Conservation (phyloP, 2,113 vertebrate species). For the Amphiprion percula region DNA sequence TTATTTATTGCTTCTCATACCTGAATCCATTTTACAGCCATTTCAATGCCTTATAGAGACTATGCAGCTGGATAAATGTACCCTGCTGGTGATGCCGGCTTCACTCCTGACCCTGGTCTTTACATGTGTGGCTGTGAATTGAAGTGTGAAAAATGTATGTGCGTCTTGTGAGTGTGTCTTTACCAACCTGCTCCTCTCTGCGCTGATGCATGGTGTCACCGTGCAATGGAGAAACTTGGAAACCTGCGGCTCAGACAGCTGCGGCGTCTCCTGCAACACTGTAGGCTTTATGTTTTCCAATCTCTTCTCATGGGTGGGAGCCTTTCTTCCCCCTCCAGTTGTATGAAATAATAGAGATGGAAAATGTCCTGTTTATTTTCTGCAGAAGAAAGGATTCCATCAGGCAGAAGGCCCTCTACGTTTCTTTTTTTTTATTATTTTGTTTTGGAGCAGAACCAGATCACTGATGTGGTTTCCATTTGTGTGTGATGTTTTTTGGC, state of each 20-base stretch:
- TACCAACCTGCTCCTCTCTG: constrained; percentile 15
- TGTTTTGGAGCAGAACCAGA: constrained; percentile 64
- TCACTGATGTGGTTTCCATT: constrained; percentile 75
- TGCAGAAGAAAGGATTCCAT: constrained; percentile 26
- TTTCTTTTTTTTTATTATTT: too few species aligned
- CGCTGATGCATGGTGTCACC: constrained; percentile 40
- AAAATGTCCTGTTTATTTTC: constrained; percentile 66
- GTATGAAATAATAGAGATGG: constrained; percentile 53
- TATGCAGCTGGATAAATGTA: background rate
- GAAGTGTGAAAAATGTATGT: background rate
- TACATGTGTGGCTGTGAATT: background rate
- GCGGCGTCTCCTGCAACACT: constrained; percentile 41
- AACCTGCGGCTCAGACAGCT: constrained; percentile 52
- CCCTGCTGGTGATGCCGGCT: constrained; percentile 28
- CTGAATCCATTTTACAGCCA: constrained; percentile 37
- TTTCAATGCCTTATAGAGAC: constrained; percentile 25
- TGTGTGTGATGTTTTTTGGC: constrained; percentile 67
- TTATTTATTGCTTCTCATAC: constrained; percentile 52
- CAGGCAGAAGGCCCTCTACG: constrained; percentile 24
- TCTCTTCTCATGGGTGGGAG: constrained; percentile 50
- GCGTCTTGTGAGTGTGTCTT: background rate
- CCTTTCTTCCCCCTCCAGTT: constrained; percentile 49
- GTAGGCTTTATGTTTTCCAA: constrained; percentile 50
- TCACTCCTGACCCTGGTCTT: constrained; percentile 38
- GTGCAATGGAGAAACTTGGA: constrained; percentile 42